Base-by-base conservation (phyloP, 2,888 invertebrate genomes). In the Tenthredo distinguenda region DNA sequence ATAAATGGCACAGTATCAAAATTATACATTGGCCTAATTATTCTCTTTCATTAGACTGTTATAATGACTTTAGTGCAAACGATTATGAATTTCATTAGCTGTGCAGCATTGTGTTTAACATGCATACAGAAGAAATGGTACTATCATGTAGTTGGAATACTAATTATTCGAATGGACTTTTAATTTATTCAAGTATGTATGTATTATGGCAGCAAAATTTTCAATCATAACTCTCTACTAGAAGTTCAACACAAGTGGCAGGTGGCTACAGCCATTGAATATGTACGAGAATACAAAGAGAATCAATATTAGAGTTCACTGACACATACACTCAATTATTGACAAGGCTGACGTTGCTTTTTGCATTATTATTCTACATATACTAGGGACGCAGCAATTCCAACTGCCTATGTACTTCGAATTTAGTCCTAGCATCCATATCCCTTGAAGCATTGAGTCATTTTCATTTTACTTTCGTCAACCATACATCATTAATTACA, bases 231-330 rank as follows among this genome's bases (percentile, higher is more conserved):
- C 15, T 79, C 15, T 55, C 79, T 79, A 10, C 21, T 37, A 12
- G 58, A 62, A 58, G 79, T 79, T 77, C 6, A 40, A 62, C n/a
- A 62, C 37, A 79, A n/a, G 79, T 58, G 26, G 79, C 79, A 55
- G 50, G 58, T 58, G 34, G 37, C 18, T 26, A 50, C 34, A 18
- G 40, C 43, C 72, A 74, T n/a, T 21, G 0, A 18, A n/a, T 43
- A 74, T n/a, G 26, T 9, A 58, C 34, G 34, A 62, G 18, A 68
- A 79, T 74, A 84, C 62, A 85, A 83, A 72, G 85, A 86, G 86
- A 84, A 89, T 88, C 87, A 86, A 90, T 89, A 88, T 86, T 84
- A 55, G 86, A 86, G 88, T 89, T 89, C 88, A 87, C 76, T 87
- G 89, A 89, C 88, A 88, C 86, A 76, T 72, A 76, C 65, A 84